phyloP scores from a whole-genome alignment of 2,888 invertebrate species.

The Euplagia quadripunctaria region DNA sequence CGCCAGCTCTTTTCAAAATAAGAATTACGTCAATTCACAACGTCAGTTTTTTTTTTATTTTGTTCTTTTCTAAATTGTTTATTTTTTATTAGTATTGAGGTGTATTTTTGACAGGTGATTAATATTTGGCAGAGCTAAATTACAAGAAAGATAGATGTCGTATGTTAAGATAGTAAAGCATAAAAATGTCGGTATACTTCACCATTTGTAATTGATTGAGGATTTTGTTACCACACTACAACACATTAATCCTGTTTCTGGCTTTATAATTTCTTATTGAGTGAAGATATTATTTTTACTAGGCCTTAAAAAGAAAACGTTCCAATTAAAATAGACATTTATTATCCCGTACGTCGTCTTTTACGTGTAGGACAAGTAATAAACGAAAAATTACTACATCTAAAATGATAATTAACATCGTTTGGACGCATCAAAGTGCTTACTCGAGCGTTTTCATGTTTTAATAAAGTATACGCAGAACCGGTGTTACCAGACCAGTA shows the following conservation, averaged over 20 bases:
- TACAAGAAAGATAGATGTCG: slow-evolving; percentile 11
- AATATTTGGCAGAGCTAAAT: slow-evolving; percentile 3
- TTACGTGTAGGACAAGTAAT: slow-evolving; percentile 71
- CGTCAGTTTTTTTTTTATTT: slow-evolving; percentile 1
- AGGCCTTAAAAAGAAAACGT: slow-evolving; percentile 72
- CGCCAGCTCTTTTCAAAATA: slow-evolving; percentile 23
- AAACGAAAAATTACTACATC: slow-evolving; percentile 74
- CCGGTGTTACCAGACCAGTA: slow-evolving; percentile 62
- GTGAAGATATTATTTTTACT: slow-evolving; percentile 63
- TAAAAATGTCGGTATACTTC: slow-evolving; percentile 36
- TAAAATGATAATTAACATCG: slow-evolving; percentile 72
- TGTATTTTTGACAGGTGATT: slow-evolving; percentile 20
- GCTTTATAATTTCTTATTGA: slow-evolving; percentile 66
- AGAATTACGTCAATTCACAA: slow-evolving; percentile 20
- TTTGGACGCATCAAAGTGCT: slow-evolving; percentile 71
- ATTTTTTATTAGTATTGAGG: background rate
- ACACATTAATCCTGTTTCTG: slow-evolving; percentile 49
- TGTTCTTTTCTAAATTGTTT: slow-evolving; percentile 17
- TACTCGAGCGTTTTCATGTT: slow-evolving; percentile 55
- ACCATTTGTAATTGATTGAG: slow-evolving; percentile 52
- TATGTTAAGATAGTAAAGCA: slow-evolving; percentile 23
- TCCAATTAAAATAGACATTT: slow-evolving; percentile 79
- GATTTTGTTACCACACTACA: slow-evolving; percentile 46
- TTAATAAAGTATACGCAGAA: slow-evolving; percentile 59
- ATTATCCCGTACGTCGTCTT: slow-evolving; percentile 60